Conservation (phyloP, 2,113 vertebrate species). For the Rostratula benghalensis region DNA sequence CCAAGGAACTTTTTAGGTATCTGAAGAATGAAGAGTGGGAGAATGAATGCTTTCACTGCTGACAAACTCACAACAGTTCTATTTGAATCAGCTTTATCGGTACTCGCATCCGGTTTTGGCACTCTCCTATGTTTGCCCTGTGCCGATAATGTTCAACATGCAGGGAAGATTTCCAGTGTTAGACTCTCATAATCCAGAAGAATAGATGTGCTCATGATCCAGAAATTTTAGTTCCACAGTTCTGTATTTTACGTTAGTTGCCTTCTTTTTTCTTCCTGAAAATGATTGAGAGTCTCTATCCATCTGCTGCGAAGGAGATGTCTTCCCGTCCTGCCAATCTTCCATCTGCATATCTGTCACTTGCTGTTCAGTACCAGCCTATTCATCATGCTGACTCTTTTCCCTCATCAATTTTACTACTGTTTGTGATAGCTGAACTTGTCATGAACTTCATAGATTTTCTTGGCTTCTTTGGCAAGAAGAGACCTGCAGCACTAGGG, state of each 20-base stretch:
- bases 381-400: slow-evolving; percentile 68
- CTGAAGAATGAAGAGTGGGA: not conserved
- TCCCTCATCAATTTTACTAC: slow-evolving; percentile 58
- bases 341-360: slow-evolving; percentile 49
- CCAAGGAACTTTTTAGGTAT: not conserved
- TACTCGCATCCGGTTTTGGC: not conserved
- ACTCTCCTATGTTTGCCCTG: not conserved
- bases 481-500: not conserved
- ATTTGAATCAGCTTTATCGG: not conserved
- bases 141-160: not conserved
- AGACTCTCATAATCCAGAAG: not conserved
- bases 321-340: slow-evolving; percentile 68
- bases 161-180: not conserved
- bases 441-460: slow-evolving; percentile 38
- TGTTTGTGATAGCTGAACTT: slow-evolving; percentile 55
- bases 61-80: not conserved
- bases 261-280: slow-evolving; percentile 22
- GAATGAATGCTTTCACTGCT: not conserved
- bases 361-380: slow-evolving; percentile 49
- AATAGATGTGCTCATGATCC: not conserved
- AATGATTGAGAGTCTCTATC: slow-evolving; percentile 72
- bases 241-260: not conserved
- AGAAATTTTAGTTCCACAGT: not conserved
- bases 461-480: slow-evolving; percentile 21
- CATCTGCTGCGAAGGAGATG: slow-evolving; percentile 61